A percentile compares a stretch with the other conserved stretches of the same genome.
phyloP scores from a whole-genome alignment of 1,140 invertebrate genomes.

The Melanaphis sacchari region DNA sequence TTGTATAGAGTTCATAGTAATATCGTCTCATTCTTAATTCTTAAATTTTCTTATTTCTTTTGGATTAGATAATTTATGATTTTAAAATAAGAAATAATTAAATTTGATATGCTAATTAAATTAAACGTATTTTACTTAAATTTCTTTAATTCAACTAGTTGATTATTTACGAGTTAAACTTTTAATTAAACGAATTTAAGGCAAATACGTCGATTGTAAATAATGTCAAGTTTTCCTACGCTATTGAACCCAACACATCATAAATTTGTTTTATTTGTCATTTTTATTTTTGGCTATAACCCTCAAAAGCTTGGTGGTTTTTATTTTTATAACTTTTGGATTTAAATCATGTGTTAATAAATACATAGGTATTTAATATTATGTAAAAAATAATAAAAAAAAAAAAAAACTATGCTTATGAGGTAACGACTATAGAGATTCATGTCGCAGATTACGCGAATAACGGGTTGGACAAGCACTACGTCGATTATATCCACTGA shows the following conservation, averaged over 20 bases:
- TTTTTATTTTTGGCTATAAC: neutral
- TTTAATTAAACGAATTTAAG: neutral
- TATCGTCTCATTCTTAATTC: neutral
- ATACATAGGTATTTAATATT: neutral
- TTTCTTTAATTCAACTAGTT: neutral
- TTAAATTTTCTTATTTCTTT: neutral
- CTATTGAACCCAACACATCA: neutral
- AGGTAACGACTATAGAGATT: neutral
- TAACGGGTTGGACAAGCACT: conserved; percentile 33
- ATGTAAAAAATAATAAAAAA: neutral
- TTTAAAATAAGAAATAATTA: neutral
- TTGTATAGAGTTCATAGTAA: neutral
- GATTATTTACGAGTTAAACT: conserved; percentile 25
- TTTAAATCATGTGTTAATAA: conserved; percentile 31
- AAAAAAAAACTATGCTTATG: neutral
- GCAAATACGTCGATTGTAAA: neutral
- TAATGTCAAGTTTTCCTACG: neutral
- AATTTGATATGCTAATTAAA: conserved; percentile 3
- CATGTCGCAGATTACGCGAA: conserved; percentile 31
- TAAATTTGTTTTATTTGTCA: neutral
- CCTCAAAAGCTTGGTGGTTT: neutral
- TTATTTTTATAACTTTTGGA: neutral
- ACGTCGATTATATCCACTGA: neutral
- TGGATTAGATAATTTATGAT: neutral
- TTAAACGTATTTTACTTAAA: neutral